Evolutionary conservation across 2,888 invertebrate species (phyloP).

Genomic region (Aleiodes leptofemur): DNA sequence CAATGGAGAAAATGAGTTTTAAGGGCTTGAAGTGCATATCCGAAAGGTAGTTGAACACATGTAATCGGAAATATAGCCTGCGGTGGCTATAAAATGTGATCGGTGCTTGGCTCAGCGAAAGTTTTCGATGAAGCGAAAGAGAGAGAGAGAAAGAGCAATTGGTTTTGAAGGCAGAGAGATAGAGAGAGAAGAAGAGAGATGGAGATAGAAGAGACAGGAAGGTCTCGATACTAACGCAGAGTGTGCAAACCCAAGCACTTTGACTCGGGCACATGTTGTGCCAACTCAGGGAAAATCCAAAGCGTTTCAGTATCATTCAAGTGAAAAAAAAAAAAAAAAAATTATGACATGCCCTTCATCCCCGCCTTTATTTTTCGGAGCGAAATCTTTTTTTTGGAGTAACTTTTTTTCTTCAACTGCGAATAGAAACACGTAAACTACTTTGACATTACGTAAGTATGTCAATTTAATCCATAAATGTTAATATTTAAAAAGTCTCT

Average conservation of each 20-base stretch:
- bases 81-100: conserved; percentile 70
- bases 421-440: conserved; percentile 37
- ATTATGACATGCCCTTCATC: conserved; percentile 26
- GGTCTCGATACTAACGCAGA: conserved; percentile 50
- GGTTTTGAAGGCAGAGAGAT: neutral
- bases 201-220: conserved; percentile 18
- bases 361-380: neutral
- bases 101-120: conserved; percentile 72
- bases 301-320: conserved; percentile 65
- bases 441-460: conserved; percentile 23
- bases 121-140: conserved; percentile 47
- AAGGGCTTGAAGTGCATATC: no score
- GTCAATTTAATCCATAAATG: conserved; percentile 27
- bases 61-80: conserved; percentile 61
- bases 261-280: conserved; percentile 73
- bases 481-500: neutral
- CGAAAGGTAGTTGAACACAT: conserved; percentile 45
- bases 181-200: conserved; percentile 26
- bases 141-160: neutral
- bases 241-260: conserved; percentile 73
- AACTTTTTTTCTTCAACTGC: neutral
- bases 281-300: conserved; percentile 73
- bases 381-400: neutral
- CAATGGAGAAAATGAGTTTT: neutral
- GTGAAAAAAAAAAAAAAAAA: conserved; percentile 50